Base-by-base conservation (phyloP, 2,888 invertebrate species). In the Rhagonycha fulva region DNA sequence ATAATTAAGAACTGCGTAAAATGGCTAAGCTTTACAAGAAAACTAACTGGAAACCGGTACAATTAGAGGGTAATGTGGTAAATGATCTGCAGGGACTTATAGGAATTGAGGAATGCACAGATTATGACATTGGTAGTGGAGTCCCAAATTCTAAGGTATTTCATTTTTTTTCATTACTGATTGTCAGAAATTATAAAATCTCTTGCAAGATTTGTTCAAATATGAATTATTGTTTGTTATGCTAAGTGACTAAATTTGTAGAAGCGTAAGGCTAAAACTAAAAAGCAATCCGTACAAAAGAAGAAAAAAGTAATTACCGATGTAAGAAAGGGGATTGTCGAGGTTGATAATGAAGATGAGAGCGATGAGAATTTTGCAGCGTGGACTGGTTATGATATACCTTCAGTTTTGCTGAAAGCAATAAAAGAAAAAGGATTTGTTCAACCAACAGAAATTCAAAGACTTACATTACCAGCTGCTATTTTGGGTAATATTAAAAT, bases 391-490 rank as follows among this genome's bases (percentile, higher is more conserved):
- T 90, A 93, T 75, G 93, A 93, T 82, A 91, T 98, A 11, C 94
- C 94, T 0, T 89, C 90, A 3, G 86, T 90, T 3, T 91, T 98
- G 74, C 85, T 97, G 47, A 91, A 90, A 83, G 95, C 96, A 0
- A 86, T 99, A 0, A 89, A 91, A 12, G 95, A 95, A 76, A 90
- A 93, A 80, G 93, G 93, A 0, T 98, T 97, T 86, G 89, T 89
- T 62, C 89, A 91, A 23, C 99, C 99, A 0, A 99, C 98, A 0
- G 91, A 93, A 82, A 99, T 99, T 84, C 99, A 99, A 87, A 89
- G 91, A 19, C 85, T 94, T 76, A 92, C 94, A 0, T 88, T 98
- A 62, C 95, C 96, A 0, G 91, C 96, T 68, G 96, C 98, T 47
- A 93, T 98, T 82, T 91, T 94, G 85, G 98, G 96, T 91, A 86